phyloP scores from a whole-genome alignment of 1,140 invertebrate genomes.

The Frieseomelitta varia region DNA sequence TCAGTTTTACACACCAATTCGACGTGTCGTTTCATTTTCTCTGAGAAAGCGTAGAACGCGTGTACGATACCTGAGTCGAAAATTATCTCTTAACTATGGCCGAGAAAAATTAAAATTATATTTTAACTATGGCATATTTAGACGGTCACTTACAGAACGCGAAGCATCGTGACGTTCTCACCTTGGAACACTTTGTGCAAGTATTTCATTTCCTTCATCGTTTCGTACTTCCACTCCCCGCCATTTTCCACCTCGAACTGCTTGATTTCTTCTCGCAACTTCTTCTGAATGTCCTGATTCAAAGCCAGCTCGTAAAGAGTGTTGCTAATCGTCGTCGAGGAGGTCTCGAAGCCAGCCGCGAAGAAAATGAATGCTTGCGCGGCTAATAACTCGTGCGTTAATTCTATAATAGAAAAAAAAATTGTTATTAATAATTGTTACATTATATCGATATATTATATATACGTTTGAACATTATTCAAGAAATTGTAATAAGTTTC shows the following conservation, averaged over 20 bases:
- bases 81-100: no score
- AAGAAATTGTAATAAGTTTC: no score
- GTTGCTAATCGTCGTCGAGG: conserved; percentile 81
- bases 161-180: conserved; percentile 16
- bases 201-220: conserved; percentile 69
- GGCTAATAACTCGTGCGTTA: conserved; percentile 64
- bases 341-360: conserved; percentile 85
- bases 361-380: conserved; percentile 79
- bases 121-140: no score
- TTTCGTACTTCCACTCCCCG: conserved; percentile 64
- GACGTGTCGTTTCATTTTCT: no score
- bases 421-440: no score
- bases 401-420: conserved; percentile 45
- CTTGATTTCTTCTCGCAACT: conserved; percentile 81
- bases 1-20: no score
- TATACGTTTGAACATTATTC: no score
- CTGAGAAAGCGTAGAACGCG: no score
- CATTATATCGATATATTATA: no score
- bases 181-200: conserved; percentile 69
- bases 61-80: no score
- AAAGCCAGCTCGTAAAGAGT: conserved; percentile 80
- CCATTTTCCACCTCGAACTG: conserved; percentile 48
- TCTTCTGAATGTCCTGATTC: conserved; percentile 82
- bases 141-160: no score
- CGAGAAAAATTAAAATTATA: no score